A percentile compares a stretch with the other conserved stretches of the same genome.
Evolutionary conservation across 1,140 invertebrate species (phyloP).

Genomic region (Cataglyphis hispanica): DNA sequence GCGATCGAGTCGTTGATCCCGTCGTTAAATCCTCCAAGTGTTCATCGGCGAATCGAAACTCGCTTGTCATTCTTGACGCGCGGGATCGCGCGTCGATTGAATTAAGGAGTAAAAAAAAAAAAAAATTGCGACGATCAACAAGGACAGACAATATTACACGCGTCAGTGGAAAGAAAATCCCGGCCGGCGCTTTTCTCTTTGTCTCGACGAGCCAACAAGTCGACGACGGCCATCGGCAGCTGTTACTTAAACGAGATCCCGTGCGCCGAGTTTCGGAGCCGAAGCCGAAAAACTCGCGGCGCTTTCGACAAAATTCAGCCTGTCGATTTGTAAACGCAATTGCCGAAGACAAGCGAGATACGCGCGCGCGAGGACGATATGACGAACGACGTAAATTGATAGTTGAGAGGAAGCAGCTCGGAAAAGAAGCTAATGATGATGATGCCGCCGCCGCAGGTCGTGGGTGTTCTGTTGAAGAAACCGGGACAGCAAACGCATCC

Average conservation of each 20-base stretch:
- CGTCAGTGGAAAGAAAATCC: constrained; percentile 51
- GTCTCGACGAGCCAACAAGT: constrained; percentile 55
- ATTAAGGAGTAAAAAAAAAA: constrained; percentile 31
- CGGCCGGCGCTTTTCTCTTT: constrained; percentile 62
- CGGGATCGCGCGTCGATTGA: constrained; percentile 23
- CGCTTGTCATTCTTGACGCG: constrained; percentile 37
- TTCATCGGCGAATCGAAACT: constrained; percentile 17
- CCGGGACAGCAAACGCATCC: constrained; percentile 80
- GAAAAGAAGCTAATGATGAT: constrained; percentile 72
- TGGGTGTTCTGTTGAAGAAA: constrained; percentile 84
- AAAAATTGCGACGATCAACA: constrained; percentile 32
- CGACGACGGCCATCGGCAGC: constrained; percentile 60
- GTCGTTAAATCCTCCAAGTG: neutral
- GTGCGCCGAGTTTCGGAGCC: neutral
- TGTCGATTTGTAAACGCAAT: neutral
- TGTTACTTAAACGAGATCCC: constrained; percentile 21
- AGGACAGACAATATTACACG: constrained; percentile 45
- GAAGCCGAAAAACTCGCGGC: neutral
- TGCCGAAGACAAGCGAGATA: neutral
- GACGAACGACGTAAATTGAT: constrained; percentile 32
- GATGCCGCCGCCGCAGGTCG: constrained; percentile 85
- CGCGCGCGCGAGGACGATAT: constrained; percentile 14
- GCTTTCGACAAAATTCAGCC: neutral
- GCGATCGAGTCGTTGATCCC: neutral
- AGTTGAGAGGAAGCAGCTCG: constrained; percentile 3